Conservation (phyloP, 1,140 invertebrate species). For the Hydropsyche tenuis region DNA sequence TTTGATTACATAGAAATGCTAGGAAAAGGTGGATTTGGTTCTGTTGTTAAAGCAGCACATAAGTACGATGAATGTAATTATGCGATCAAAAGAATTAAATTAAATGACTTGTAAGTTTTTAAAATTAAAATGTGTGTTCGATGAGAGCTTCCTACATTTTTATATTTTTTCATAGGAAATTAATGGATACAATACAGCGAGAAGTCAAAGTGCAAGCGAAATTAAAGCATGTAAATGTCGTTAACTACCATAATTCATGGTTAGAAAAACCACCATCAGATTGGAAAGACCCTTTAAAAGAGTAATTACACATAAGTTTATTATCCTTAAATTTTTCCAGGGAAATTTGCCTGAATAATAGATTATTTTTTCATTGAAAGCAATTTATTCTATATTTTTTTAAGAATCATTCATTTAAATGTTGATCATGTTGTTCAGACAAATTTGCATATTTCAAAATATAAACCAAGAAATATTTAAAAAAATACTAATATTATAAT, state of each 20-base stretch:
- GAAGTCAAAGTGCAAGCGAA: constrained; percentile 1
- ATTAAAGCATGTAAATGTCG: constrained; percentile 1
- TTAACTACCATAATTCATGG: constrained; percentile 1
- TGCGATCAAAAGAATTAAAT: constrained; percentile 1
- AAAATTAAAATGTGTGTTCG: not conserved
- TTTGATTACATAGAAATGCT: not conserved
- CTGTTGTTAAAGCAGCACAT: not conserved
- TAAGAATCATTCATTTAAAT: not conserved
- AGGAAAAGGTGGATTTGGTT: not conserved
- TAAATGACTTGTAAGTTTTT: not conserved
- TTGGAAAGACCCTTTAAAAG: constrained; percentile 10
- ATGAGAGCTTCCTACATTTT: not conserved
- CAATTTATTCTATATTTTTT: not conserved
- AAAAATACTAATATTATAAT: not conserved
- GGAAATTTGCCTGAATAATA: no score
- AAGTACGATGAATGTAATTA: not conserved
- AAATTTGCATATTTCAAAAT: no score
- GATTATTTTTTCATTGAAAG: no score
- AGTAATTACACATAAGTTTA: not conserved
- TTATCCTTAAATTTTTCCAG: no score
- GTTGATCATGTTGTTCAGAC: not conserved
- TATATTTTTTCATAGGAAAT: not conserved
- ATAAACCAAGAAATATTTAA: no score
- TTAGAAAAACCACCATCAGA: not conserved
- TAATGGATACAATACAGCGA: not conserved